Evolutionary conservation across 2,113 vertebrate species (phyloP).

Genomic region (Ameiurus melas): DNA sequence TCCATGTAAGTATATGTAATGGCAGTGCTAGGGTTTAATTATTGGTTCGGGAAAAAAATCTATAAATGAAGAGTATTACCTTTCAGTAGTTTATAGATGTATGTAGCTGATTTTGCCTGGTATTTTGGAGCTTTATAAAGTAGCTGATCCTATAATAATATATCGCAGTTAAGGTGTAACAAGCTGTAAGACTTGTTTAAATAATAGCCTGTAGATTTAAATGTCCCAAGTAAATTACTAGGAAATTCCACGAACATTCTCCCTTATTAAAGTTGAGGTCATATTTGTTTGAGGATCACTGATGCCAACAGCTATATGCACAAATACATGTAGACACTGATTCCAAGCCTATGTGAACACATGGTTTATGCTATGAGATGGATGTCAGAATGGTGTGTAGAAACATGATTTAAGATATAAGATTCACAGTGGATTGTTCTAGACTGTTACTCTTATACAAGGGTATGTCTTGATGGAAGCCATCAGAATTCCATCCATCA

Average conservation of each 20-base stretch:
- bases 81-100: neutral
- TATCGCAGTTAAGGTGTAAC: neutral
- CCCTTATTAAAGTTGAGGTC: neutral
- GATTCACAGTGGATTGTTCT: neutral
- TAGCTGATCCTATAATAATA: neutral
- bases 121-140: neutral
- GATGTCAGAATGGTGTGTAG: neutral
- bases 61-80: neutral
- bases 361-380: neutral
- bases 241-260: neutral
- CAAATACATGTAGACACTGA: neutral
- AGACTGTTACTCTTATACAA: neutral
- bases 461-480: neutral
- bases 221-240: neutral
- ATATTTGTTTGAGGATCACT: neutral
- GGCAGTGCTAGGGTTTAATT: neutral
- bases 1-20: neutral
- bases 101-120: neutral
- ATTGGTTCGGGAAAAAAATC: neutral
- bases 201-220: neutral
- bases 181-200: neutral
- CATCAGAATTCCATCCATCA: neutral
- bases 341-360: neutral
- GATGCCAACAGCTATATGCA: neutral
- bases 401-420: neutral